Percentiles rank a stretch among this genome's conserved stretches.
These are phyloP conservation scores for Seira ritae DNA, from an alignment of 2,888 invertebrate genomes.

Conservation along the genomic window DNA sequence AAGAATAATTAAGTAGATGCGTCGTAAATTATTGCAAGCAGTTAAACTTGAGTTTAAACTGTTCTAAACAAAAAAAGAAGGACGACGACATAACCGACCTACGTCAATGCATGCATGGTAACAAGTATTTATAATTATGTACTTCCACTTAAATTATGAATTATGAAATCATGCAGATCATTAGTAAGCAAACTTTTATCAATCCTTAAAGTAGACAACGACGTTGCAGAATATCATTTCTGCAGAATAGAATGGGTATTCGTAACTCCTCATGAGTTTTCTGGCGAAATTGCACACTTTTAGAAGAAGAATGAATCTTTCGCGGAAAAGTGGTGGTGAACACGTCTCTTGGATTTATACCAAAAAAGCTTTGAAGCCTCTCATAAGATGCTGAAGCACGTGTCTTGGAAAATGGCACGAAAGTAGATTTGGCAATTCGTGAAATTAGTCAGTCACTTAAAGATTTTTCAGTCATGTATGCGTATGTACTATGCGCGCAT, in stretches of 20 bases:
- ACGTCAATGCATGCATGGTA: constrained; percentile 2
- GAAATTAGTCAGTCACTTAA: neutral
- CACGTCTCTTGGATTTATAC: neutral
- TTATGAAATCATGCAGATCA: neutral
- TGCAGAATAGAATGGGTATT: too few relatives aligned
- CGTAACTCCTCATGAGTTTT: too few relatives aligned
- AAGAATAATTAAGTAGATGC: too few relatives aligned
- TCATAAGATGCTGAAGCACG: constrained; percentile 1
- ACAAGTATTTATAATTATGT: neutral
- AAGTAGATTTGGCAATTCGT: neutral
- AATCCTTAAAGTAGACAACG: neutral
- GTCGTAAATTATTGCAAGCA: too few relatives aligned
- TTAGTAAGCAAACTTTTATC: neutral
- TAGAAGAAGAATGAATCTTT: too few relatives aligned
- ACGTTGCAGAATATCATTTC: neutral
- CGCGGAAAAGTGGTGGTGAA: neutral
- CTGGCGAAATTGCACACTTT: too few relatives aligned
- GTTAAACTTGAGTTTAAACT: too few relatives aligned
- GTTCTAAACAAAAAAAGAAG: too few relatives aligned
- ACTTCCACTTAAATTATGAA: neutral
- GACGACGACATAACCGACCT: neutral
- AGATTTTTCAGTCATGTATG: neutral
- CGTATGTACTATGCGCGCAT: neutral
- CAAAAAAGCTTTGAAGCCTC: neutral
- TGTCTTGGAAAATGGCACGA: neutral